Evolutionary conservation across 2,113 vertebrate genomes (phyloP), one percentile per base, ranked within the genome.

Genomic region (Vombatus ursinus): DNA sequence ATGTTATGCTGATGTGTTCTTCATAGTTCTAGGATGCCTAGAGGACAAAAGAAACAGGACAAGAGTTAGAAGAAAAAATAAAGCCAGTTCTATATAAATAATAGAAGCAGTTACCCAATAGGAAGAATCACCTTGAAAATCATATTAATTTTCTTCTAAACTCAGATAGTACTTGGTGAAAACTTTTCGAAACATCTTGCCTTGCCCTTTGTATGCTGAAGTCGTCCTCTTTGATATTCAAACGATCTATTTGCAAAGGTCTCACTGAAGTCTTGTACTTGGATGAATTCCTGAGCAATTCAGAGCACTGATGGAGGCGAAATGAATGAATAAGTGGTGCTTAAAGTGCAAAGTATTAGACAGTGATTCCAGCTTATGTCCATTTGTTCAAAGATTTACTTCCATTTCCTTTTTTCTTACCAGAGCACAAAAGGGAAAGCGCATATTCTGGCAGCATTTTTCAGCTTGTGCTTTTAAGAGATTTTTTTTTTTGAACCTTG

Each of bases 141-240:
- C 53, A 47, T 91, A 89, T 92, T 97, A 92, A 96, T 97, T 96
- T 96, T 25, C 50, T 91, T 94, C 90, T 93, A 90, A 94, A 94
- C 95, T 92, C 92, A 93, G 93, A 92, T 95, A 44, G 90, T 89
- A 31, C 77, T 96, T 97, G 90, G 51, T 89, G n/a, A 93, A 94
- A 96, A 52, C 57, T 94, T 96, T 97, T 92, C 92, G 92, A 89
- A 94, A 95, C 91, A 93, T 77, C 48, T n/a, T 51, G 53, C 90
- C 90, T 95, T 92, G 53, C 89, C 92, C 28, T 90, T 8, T 90
- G 52, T 47, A 90, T 48, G 54, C 48, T 52, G 24, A 50, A 23
- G 50, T 93, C 50, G 24, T 57, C 92, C 94, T 7, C 93, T 77
- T 96, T 95, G 51, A 4, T 47, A 68, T 92, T 91, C 92, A 93